These are phyloP conservation scores for Bactericera cockerelli DNA, from an alignment of 1,140 invertebrate species.

Conservation along the genomic window DNA sequence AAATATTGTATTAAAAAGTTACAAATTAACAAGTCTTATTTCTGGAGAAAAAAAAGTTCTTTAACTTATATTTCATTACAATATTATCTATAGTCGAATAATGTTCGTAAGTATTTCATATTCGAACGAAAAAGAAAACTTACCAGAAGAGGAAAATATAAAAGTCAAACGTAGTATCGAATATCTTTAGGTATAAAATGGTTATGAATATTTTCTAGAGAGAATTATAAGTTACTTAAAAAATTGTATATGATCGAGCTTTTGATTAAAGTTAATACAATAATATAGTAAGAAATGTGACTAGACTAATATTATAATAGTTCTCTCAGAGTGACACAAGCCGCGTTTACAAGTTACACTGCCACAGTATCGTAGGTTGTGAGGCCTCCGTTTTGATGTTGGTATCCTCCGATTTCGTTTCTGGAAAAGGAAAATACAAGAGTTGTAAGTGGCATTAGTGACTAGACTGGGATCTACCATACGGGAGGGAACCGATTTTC, in stretches of 20 bases:
- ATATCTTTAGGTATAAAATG: too few relatives aligned
- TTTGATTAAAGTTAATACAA: too few relatives aligned
- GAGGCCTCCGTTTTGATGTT: conserved; percentile 61
- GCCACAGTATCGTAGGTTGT: conserved; percentile 94
- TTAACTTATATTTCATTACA: neutral
- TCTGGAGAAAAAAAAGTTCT: neutral
- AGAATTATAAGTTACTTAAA: too few relatives aligned
- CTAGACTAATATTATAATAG: too few relatives aligned
- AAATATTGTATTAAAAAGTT: too few relatives aligned
- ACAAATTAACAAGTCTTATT: conserved; percentile 5
- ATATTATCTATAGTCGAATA: neutral
- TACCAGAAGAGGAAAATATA: neutral
- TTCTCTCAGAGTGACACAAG: too few relatives aligned
- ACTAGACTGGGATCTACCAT: too few relatives aligned
- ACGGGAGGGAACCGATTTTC: too few relatives aligned
- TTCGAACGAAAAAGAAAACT: neutral
- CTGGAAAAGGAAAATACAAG: conserved; percentile 34
- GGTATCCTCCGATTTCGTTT: conserved; percentile 66
- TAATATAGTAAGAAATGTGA: too few relatives aligned
- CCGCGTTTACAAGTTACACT: conserved; percentile 85
- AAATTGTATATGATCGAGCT: too few relatives aligned
- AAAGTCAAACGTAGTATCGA: neutral
- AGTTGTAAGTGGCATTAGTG: neutral
- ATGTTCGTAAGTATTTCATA: neutral
- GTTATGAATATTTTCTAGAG: too few relatives aligned